Base-by-base conservation (phyloP, 2,113 vertebrate species). In the Ovis canadensis region DNA sequence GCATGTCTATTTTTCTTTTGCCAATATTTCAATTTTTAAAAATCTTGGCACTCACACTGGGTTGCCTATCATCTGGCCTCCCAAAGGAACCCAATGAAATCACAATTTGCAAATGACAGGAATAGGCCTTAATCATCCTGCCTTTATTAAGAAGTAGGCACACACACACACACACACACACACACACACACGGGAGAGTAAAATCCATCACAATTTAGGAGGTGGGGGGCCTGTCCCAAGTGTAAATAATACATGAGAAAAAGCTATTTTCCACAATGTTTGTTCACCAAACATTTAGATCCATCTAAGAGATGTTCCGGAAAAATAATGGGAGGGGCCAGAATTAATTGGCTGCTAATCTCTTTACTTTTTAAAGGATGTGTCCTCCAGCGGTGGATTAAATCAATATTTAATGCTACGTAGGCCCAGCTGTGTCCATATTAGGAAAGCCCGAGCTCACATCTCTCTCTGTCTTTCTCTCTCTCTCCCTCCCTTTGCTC, bases 371-470 rank as follows among this genome's bases (percentile, higher is more conserved):
- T 98, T 78, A 95, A 95, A 0, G 2, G 85, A 98, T 92, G 43
- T 91, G 98, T 98, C 98, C 92, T 95, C 57, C 97, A 98, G 94
- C 86, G 88, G 83, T 52, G 94, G 95, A 98, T 98, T 98, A 98
- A 98, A 98, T 83, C 97, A 82, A 3, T 78, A 64, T 97, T 98
- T 98, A 98, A 89, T 95, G 85, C 97, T 96, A 54, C 74, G 91
- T 94, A 98, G 98, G 92, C 90, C 89, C 97, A 98, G 97, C 86
- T 97, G 90, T 97, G 82, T 93, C 97, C 98, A 96, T 98, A 98
- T 98, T 98, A 98, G 98, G 97, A 96, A 94, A 98, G 91, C 90
- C 82, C 50, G 7, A 87, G 84, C 96, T 98, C 90, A 95, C 19
- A 95, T 64, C 45, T 96, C 64, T 86, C 93, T 74, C 83, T 94